Conservation (phyloP, 2,888 invertebrate genomes). For the Trimorus sp. region DNA sequence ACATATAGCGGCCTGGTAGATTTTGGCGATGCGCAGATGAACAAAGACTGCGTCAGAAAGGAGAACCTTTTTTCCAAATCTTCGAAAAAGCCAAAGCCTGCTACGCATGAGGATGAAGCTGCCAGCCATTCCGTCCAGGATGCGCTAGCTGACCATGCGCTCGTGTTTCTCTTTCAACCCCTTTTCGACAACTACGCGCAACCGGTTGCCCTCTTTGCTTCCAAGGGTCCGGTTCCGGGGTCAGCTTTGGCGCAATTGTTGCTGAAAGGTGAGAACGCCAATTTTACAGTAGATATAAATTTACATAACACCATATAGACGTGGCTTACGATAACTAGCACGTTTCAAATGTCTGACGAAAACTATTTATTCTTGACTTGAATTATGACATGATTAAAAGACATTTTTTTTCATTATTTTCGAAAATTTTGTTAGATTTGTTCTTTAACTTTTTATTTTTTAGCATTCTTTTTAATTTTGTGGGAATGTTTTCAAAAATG, state of each 20-base stretch:
- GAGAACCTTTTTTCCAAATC: background rate
- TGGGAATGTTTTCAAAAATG: slow-evolving; percentile 1
- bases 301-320: too few relatives aligned
- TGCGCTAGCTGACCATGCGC: too few relatives aligned
- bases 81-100: background rate
- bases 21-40: slow-evolving; percentile 4
- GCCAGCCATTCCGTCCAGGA: background rate
- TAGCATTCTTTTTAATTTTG: background rate
- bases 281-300: too few relatives aligned
- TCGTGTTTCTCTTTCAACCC: too few relatives aligned
- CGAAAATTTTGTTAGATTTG: background rate
- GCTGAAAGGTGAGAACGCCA: too few relatives aligned
- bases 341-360: too few relatives aligned
- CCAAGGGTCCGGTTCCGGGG: too few relatives aligned
- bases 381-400: background rate
- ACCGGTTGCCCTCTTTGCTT: too few relatives aligned
- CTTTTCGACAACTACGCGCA: too few relatives aligned
- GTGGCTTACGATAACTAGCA: too few relatives aligned
- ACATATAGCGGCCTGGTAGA: slow-evolving; percentile 5
- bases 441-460: background rate
- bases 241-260: too few relatives aligned
- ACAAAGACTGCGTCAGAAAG: background rate
- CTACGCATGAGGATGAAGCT: background rate
- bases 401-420: background rate
- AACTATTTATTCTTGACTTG: background rate